phyloP scores from a whole-genome alignment of 2,113 vertebrate genomes.

The Pluvialis apricaria region DNA sequence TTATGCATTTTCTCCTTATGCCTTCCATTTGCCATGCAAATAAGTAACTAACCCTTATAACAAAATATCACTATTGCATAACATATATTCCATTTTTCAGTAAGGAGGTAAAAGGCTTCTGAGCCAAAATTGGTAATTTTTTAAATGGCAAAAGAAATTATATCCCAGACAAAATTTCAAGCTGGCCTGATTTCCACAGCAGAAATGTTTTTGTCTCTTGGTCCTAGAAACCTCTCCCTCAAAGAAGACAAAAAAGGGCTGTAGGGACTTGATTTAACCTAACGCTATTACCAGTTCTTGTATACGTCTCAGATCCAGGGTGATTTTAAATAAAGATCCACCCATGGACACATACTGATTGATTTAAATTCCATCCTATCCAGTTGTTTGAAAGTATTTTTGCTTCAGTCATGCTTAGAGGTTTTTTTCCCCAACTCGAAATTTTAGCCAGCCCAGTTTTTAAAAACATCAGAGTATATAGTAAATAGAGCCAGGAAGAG shows the following conservation, averaged over 20 bases:
- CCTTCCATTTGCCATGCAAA: not conserved
- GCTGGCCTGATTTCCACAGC: not conserved
- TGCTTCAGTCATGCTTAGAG: not conserved
- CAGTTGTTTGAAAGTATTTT: not conserved
- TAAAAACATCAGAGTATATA: not conserved
- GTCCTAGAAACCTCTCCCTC: not conserved
- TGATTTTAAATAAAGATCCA: not conserved
- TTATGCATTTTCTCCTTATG: not conserved
- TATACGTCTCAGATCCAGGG: not conserved
- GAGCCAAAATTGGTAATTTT: not conserved
- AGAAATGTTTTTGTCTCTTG: not conserved
- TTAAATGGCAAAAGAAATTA: not conserved
- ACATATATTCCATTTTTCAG: not conserved
- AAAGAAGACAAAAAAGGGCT: not conserved
- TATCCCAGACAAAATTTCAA: not conserved
- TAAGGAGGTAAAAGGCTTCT: not conserved
- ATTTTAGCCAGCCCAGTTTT: not conserved
- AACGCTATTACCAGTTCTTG: not conserved
- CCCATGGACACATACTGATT: not conserved
- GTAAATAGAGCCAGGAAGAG: not conserved
- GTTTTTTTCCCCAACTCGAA: fast-evolving
- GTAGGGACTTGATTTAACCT: not conserved
- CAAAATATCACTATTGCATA: not conserved
- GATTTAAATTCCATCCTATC: not conserved
- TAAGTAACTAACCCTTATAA: not conserved